These are phyloP conservation scores for Strix uralensis DNA, from an alignment of 2,113 vertebrate species.

Conservation along the genomic window DNA sequence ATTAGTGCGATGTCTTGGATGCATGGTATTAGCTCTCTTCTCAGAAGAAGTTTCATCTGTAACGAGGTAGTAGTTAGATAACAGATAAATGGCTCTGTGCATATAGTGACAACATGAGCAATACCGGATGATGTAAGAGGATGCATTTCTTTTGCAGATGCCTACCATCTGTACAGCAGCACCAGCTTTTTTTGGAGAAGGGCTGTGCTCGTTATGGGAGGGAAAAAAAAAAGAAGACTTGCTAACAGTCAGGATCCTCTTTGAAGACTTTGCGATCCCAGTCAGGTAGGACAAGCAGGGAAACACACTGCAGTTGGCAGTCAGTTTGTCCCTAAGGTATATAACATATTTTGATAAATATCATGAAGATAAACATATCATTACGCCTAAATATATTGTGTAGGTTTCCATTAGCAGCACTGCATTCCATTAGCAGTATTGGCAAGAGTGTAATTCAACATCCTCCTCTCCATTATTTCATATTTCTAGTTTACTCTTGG, in stretches of 20 bases:
- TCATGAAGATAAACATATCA: not conserved
- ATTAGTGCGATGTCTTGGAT: not conserved
- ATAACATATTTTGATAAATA: not conserved
- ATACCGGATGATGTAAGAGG: not conserved
- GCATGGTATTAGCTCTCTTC: not conserved
- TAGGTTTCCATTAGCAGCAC: not conserved
- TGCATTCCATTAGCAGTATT: not conserved
- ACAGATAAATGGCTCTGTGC: not conserved
- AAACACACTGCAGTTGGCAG: not conserved
- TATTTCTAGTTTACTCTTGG: not conserved
- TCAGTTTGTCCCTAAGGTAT: not conserved
- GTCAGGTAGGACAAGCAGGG: not conserved
- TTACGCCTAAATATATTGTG: not conserved
- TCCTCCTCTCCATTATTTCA: not conserved
- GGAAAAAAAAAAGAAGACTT: not conserved
- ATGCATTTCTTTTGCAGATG: not conserved
- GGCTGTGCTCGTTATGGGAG: not conserved
- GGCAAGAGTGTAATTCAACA: not conserved
- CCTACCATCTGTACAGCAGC: conserved; percentile 5
- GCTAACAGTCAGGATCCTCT: not conserved
- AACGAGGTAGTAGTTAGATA: not conserved
- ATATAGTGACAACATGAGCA: not conserved
- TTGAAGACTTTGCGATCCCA: not conserved
- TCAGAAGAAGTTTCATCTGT: not conserved
- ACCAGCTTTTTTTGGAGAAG: not conserved